Evolutionary conservation across 2,888 invertebrate species (phyloP), one percentile per base, ranked within the genome.

Genomic region (Orgyia antiqua): DNA sequence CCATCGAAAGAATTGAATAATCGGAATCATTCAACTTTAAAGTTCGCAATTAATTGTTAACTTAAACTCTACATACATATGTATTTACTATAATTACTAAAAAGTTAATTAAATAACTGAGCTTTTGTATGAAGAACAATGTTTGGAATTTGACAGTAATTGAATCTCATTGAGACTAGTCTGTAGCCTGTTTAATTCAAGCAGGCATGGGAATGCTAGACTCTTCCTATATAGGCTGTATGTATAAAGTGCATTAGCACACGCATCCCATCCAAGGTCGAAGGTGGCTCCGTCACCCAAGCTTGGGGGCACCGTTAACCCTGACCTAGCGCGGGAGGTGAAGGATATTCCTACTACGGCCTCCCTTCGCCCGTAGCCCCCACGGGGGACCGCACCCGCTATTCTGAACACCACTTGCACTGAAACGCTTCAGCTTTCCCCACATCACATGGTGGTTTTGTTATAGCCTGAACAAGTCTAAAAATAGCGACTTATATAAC

Each of bases 261-360:
- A 59, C 68, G 65, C 68, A 68, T 57, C 58, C 68, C 58, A 67
- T 51, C 60, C 79, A 87, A 84, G 83, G 87, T 82, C 84, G 84
- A 74, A 77, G 82, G 74, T 72, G 68, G 78, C 69, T 75, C 68
- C 72, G 77, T 72, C 72, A 68, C 68, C 68, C 68, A 60, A 51
- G 72, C 75, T 65, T 73, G 78, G 80, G 84, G 82, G 82, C 61
- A 72, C 76, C 55, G 73, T 80, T 86, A 82, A 83, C 86, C 84
- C 84, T 84, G 86, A 84, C 86, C 86, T 78, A 80, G 79, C 76
- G 67, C 60, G 71, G 72, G 70, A 62, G 84, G 79, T 78, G 83
- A 80, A 83, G 80, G 82, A 82, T 83, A 75, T 77, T 80, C 72
- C 82, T 82, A 79, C 79, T 76, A 75, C 77, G 70, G 62, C 68